phyloP scores from a whole-genome alignment of 2,797 vertebrate genomes.

The Pelodytes ibericus region DNA sequence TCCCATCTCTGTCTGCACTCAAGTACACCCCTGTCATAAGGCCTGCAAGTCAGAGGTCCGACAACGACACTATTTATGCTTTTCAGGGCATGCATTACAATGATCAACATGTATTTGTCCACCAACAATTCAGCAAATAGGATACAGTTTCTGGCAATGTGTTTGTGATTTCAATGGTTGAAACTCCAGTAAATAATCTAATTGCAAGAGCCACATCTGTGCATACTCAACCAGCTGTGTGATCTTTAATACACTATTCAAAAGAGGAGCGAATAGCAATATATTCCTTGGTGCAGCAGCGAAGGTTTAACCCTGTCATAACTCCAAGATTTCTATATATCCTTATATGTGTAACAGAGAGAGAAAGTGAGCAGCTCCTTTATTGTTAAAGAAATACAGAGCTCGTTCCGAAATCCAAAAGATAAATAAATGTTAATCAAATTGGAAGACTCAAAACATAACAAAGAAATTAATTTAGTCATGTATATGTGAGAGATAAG shows the following conservation, averaged over 20 bases:
- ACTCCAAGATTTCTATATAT: no score
- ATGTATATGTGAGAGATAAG: neutral
- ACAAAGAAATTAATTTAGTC: neutral
- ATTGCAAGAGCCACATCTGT: conserved; percentile 42
- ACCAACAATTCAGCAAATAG: conserved; percentile 41
- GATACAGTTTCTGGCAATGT: conserved; percentile 33
- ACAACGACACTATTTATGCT: no score
- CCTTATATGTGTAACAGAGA: no score
- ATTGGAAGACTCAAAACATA: no score
- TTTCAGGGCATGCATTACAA: neutral
- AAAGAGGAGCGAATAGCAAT: neutral
- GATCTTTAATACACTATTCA: conserved; percentile 20
- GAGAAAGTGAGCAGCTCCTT: no score
- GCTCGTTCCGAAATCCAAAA: neutral
- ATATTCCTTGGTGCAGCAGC: neutral
- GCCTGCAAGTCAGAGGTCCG: no score
- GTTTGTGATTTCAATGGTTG: conserved; percentile 42
- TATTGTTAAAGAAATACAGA: neutral
- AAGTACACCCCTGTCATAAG: no score
- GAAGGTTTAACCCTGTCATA: neutral
- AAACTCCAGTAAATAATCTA: conserved; percentile 40
- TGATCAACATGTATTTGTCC: conserved; percentile 1
- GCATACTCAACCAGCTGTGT: conserved; percentile 43
- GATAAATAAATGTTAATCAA: neutral
- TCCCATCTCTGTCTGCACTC: no score